Conservation (phyloP, 37 sponge, comb jelly and placozoan species). For the Spongilla lacustris region DNA sequence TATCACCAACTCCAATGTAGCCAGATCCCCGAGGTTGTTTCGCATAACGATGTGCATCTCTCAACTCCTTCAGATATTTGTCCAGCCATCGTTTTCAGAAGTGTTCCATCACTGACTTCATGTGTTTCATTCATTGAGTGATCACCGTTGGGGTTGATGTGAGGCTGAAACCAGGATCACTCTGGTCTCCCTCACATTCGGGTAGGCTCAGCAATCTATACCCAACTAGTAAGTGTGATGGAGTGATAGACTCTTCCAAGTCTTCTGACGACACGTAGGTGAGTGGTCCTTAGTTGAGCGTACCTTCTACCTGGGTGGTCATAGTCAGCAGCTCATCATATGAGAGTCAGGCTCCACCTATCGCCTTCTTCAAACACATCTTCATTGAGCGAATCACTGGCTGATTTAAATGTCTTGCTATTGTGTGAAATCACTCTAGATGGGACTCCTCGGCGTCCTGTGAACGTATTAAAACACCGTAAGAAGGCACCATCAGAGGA, state of each 20-base stretch:
- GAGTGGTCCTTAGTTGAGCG: constrained; percentile 45
- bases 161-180: constrained; percentile 11
- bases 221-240: constrained; percentile 36
- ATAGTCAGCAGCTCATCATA: constrained; percentile 45
- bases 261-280: constrained; percentile 44
- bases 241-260: constrained; percentile 46
- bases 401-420: constrained; percentile 30
- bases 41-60: constrained; percentile 14
- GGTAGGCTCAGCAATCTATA: constrained; percentile 17
- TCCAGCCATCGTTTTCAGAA: constrained; percentile 41
- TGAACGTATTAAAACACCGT: neutral
- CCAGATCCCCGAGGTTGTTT: neutral
- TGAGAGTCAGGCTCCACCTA: constrained; percentile 31
- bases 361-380: constrained; percentile 23
- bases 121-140: constrained; percentile 15
- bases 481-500: neutral
- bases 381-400: constrained; percentile 28
- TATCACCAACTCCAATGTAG: constrained; percentile 10
- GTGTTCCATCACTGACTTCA: constrained; percentile 1
- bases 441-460: neutral
- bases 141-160: neutral
- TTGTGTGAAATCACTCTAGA: constrained; percentile 27
- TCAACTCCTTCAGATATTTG: constrained; percentile 24
- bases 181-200: neutral
- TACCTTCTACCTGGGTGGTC: constrained; percentile 19